phyloP scores from a whole-genome alignment of 1,140 invertebrate genomes.

The Hylaeus volcanicus region DNA sequence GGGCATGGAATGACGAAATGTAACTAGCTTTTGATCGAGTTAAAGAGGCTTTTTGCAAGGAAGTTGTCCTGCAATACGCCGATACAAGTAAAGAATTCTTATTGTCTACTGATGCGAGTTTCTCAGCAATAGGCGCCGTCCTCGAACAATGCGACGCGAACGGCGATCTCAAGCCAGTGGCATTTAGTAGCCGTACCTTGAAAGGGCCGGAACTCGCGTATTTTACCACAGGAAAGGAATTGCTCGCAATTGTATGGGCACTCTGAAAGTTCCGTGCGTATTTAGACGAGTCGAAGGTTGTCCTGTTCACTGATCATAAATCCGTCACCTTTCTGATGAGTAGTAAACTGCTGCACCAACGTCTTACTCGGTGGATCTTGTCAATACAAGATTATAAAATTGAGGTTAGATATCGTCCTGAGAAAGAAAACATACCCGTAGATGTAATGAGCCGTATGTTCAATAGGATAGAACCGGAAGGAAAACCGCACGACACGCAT shows the following conservation, averaged over 20 bases:
- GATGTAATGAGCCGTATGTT: too few relatives aligned
- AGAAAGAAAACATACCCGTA: too few relatives aligned
- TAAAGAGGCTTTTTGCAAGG: not conserved
- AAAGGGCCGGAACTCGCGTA: not conserved
- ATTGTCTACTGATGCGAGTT: not conserved
- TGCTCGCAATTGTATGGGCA: not conserved
- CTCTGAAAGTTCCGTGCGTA: not conserved
- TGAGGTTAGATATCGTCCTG: not conserved
- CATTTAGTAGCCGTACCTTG: not conserved
- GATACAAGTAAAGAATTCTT: not conserved
- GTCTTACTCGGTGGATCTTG: not conserved
- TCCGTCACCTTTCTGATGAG: not conserved
- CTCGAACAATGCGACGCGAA: not conserved
- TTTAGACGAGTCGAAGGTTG: not conserved
- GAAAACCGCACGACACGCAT: not conserved
- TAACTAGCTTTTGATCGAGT: too few relatives aligned
- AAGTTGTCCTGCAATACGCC: not conserved
- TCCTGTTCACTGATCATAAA: not conserved
- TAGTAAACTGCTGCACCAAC: not conserved
- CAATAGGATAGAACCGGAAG: too few relatives aligned
- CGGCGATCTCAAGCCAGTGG: not conserved
- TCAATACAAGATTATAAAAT: not conserved
- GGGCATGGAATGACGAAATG: not conserved
- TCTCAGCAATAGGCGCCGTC: not conserved
- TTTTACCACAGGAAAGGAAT: conserved; percentile 3